Conservation (phyloP, 1,140 invertebrate species). For the Apocrypta bakeri region DNA sequence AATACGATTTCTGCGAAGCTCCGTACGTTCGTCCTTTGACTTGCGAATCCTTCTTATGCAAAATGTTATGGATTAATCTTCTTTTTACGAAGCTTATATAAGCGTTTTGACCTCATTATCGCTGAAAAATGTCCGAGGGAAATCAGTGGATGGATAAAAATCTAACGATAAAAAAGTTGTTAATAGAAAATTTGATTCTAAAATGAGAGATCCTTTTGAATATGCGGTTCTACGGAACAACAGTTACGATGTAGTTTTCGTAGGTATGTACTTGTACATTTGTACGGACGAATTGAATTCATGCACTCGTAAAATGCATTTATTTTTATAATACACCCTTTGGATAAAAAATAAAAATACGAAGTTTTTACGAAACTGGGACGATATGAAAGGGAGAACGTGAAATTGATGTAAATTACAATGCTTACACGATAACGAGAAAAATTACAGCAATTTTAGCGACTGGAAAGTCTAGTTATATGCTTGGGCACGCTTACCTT, state of each 20-base stretch:
- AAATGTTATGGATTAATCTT: constrained; percentile 40
- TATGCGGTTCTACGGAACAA: too few species aligned
- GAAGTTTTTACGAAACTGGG: not conserved
- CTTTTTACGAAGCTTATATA: not conserved
- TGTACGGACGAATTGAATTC: too few species aligned
- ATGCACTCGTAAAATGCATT: not conserved
- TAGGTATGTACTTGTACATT: too few species aligned
- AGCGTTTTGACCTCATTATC: constrained; percentile 2
- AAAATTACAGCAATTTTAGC: not conserved
- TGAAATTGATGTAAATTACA: not conserved
- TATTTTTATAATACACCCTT: not conserved
- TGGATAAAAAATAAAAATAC: not conserved
- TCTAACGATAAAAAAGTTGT: not conserved
- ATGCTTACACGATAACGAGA: not conserved
- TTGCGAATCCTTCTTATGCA: not conserved
- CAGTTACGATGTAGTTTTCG: too few species aligned
- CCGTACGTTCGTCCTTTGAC: not conserved
- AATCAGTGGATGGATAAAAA: not conserved
- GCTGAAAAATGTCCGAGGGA: not conserved
- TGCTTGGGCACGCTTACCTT: not conserved
- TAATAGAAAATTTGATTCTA: not conserved
- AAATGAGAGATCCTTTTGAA: too few species aligned
- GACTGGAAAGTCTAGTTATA: not conserved
- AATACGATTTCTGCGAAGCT: not conserved
- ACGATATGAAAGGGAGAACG: not conserved